Evolutionary conservation across 1,140 invertebrate genomes (phyloP).

Genomic region (Drosophila mayri): DNA sequence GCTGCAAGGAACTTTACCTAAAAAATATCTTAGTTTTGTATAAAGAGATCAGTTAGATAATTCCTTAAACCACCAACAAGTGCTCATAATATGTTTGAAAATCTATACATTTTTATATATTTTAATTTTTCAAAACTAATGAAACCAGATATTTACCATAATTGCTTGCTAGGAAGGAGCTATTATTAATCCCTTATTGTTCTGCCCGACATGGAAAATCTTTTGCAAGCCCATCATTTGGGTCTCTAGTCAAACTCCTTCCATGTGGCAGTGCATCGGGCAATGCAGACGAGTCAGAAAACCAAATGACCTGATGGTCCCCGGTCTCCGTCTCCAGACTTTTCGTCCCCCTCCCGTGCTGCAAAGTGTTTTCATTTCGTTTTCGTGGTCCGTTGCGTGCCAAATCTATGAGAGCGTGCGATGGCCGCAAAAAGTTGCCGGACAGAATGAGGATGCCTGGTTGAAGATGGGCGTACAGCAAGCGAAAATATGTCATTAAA

Average conservation of each 20-base stretch:
- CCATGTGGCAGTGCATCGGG: constrained; percentile 11
- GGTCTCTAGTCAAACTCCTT: neutral
- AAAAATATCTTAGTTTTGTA: neutral
- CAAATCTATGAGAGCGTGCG: constrained; percentile 79
- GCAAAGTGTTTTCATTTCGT: constrained; percentile 79
- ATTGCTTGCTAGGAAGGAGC: no score
- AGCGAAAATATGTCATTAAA: neutral
- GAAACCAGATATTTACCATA: neutral
- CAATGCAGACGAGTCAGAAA: constrained; percentile 29
- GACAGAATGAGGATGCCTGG: constrained; percentile 44
- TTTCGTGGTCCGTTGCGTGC: constrained; percentile 80
- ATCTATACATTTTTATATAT: neutral
- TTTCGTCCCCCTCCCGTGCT: constrained; percentile 3
- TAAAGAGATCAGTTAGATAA: neutral
- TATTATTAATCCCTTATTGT: neutral
- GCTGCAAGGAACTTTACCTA: no score
- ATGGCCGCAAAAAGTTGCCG: constrained; percentile 77
- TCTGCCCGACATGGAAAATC: neutral
- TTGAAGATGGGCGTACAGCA: constrained; percentile 38
- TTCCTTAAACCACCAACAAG: neutral
- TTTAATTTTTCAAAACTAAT: neutral
- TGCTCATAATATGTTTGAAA: neutral
- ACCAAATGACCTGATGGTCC: constrained; percentile 22
- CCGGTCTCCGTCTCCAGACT: constrained; percentile 17
- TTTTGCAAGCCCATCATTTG: neutral